These are phyloP conservation scores for Pristionchus japonicus DNA, from an alignment of 2,888 invertebrate species.

Conservation along the genomic window DNA sequence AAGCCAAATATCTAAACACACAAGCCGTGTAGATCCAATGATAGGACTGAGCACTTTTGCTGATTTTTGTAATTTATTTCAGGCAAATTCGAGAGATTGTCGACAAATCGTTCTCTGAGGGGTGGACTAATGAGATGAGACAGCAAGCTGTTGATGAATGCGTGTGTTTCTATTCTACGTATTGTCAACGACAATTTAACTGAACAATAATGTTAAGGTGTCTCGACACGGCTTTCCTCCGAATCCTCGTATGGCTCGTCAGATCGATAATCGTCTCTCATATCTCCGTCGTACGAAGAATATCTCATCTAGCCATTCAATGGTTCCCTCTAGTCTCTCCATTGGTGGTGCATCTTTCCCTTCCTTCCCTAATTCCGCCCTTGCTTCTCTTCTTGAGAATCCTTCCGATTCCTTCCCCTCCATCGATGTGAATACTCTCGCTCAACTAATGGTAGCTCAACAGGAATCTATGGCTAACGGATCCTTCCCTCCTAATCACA, in stretches of 20 bases:
- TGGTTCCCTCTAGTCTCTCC: constrained; percentile 6
- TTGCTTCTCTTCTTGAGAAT: constrained; percentile 18
- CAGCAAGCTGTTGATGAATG: constrained; percentile 58
- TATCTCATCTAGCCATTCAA: neutral
- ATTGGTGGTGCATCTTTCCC: neutral
- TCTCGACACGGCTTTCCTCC: constrained; percentile 58
- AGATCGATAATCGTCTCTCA: constrained; percentile 64
- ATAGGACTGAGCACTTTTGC: constrained; percentile 48
- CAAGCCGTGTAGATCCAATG: neutral
- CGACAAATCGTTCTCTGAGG: constrained; percentile 59
- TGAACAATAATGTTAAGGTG: too few relatives aligned
- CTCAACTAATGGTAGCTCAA: constrained; percentile 39
- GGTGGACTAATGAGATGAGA: constrained; percentile 53
- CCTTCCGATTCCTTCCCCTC: neutral
- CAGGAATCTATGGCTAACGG: constrained; percentile 18
- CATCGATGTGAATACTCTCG: constrained; percentile 25
- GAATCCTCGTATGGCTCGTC: constrained; percentile 60
- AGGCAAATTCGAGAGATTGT: constrained; percentile 64
- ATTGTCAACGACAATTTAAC: too few relatives aligned
- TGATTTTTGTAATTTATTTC: neutral
- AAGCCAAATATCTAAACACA: neutral
- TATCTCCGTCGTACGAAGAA: constrained; percentile 64
- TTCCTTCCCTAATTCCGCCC: neutral
- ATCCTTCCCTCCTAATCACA: neutral
- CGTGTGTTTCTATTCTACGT: constrained; percentile 30